Conservation (phyloP, 2,888 invertebrate species). For the Lepeophtheirus nordmannii region DNA sequence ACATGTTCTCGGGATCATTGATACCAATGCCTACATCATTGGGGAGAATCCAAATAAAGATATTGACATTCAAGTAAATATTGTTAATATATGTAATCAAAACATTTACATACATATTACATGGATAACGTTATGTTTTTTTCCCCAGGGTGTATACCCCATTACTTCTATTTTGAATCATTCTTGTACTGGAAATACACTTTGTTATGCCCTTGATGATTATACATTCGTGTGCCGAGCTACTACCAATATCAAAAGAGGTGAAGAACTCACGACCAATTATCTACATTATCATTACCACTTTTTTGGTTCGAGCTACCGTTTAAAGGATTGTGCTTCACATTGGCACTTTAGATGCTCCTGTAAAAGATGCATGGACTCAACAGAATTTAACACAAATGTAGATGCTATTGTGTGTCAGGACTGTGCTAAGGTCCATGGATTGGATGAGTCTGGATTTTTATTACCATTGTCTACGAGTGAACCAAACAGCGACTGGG, state of each 20-base stretch:
- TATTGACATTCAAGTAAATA: slow-evolving; percentile 13
- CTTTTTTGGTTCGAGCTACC: neutral
- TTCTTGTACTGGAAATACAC: slow-evolving; percentile 9
- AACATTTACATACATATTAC: too few relatives aligned
- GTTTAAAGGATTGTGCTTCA: neutral
- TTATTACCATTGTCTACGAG: neutral
- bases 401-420: neutral
- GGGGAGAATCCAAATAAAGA: slow-evolving; percentile 21
- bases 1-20: slow-evolving; percentile 11
- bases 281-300: neutral
- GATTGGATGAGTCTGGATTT: neutral
- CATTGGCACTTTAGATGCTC: neutral
- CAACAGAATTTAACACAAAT: neutral
- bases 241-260: slow-evolving; percentile 2
- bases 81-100: too few relatives aligned
- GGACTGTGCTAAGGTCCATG: neutral
- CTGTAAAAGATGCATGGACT: neutral
- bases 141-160: neutral
- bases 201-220: slow-evolving; percentile 14
- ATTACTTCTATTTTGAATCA: slow-evolving; percentile 18
- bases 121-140: too few relatives aligned
- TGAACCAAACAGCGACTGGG: neutral
- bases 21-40: slow-evolving; percentile 19
- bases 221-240: slow-evolving; percentile 13
- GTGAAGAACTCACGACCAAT: slow-evolving; percentile 7